Evolutionary conservation across 2,797 vertebrate genomes (phyloP).

Genomic region (Huso huso): DNA sequence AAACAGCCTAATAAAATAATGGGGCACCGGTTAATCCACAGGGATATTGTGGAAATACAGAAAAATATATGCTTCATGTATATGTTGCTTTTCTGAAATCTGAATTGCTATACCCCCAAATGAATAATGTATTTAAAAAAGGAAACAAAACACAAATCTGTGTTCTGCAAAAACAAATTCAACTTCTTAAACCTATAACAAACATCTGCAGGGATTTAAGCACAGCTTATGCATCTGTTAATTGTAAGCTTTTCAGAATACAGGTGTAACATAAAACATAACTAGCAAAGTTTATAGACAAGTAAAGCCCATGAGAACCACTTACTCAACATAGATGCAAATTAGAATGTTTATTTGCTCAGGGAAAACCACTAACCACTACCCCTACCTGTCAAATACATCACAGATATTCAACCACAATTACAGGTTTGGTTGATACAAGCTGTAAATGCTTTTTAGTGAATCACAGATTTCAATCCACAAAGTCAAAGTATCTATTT

Average conservation of each 20-base stretch:
- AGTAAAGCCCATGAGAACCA: too few species aligned
- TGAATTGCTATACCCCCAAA: too few species aligned
- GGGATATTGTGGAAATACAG: too few species aligned
- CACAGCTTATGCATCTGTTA: slow-evolving; percentile 27
- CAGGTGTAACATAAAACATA: too few species aligned
- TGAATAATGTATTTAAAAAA: too few species aligned
- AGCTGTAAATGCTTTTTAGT: neutral
- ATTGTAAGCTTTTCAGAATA: too few species aligned
- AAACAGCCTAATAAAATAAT: neutral
- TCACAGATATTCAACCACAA: slow-evolving; percentile 21
- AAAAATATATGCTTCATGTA: too few species aligned
- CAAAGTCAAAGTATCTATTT: slow-evolving; percentile 31
- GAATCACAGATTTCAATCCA: slow-evolving; percentile 7
- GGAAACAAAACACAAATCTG: slow-evolving; percentile 15
- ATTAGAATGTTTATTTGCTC: slow-evolving; percentile 6
- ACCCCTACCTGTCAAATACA: slow-evolving; percentile 21
- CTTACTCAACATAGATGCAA: too few species aligned
- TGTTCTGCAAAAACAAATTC: slow-evolving; percentile 40
- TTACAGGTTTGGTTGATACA: slow-evolving; percentile 12
- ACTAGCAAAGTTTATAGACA: too few species aligned
- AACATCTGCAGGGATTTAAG: slow-evolving; percentile 41
- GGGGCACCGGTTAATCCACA: too few species aligned
- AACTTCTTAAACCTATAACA: slow-evolving; percentile 47
- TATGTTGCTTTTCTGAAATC: too few species aligned
- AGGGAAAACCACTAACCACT: slow-evolving; percentile 9